A percentile compares a stretch with the other conserved stretches of the same genome.
Conservation (phyloP, 2,113 vertebrate species). For the Pyrgilauda ruficollis region DNA sequence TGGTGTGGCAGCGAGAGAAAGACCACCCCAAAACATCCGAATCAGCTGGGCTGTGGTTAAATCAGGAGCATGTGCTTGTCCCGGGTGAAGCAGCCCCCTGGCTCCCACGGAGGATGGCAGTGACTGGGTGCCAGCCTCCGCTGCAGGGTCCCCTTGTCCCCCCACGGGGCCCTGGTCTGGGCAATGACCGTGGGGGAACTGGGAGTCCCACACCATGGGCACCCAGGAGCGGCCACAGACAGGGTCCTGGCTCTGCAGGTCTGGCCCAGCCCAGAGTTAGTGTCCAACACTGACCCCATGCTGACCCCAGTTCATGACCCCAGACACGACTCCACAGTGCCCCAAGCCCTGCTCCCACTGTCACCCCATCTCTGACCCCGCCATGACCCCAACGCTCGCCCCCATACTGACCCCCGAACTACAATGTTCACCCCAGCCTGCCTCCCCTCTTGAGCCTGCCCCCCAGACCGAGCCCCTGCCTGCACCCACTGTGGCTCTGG, state of each 20-base stretch:
- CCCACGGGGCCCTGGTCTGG: accelerated
- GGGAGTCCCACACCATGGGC: accelerated
- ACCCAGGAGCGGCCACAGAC: not conserved
- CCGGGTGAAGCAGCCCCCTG: accelerated
- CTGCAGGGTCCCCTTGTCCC: accelerated
- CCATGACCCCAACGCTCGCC: accelerated
- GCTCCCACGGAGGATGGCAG: not conserved
- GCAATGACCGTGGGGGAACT: accelerated
- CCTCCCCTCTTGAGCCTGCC: too few species aligned
- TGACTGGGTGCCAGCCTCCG: not conserved
- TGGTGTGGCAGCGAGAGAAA: accelerated
- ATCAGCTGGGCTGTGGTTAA: accelerated
- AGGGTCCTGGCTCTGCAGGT: not conserved
- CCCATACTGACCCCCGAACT: not conserved
- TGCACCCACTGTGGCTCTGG: not conserved
- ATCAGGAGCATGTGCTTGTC: accelerated
- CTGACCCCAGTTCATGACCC: not conserved
- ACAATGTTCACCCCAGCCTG: not conserved
- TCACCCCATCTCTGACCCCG: too few species aligned
- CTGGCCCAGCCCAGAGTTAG: not conserved
- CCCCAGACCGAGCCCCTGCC: too few species aligned
- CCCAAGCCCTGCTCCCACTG: not conserved
- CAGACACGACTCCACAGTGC: not conserved
- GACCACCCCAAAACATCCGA: accelerated
- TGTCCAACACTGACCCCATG: not conserved